These are phyloP conservation scores for Nematolebias whitei DNA, from an alignment of 2,113 vertebrate species.

Conservation along the genomic window DNA sequence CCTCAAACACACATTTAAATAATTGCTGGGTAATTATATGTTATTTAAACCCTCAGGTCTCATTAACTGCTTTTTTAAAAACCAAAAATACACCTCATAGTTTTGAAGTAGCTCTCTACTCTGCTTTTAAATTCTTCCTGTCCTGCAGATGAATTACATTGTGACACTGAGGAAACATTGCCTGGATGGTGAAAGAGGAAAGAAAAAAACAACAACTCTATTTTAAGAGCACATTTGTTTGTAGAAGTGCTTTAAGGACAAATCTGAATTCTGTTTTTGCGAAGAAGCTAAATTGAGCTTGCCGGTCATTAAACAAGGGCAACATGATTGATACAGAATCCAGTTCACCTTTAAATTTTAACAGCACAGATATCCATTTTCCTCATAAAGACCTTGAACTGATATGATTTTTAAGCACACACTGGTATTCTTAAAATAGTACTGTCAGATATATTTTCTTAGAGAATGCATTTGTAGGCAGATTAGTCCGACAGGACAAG, in stretches of 20 bases:
- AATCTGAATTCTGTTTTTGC: slow-evolving; percentile 25
- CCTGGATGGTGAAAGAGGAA: slow-evolving; percentile 19
- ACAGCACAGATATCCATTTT: slow-evolving; percentile 32
- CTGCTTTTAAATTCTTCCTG: slow-evolving; percentile 41
- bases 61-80: slow-evolving; percentile 15
- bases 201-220: slow-evolving; percentile 21
- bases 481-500: slow-evolving; percentile 45
- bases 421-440: slow-evolving; percentile 1
- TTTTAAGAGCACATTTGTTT: slow-evolving; percentile 22
- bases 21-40: no score
- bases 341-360: slow-evolving; percentile 50
- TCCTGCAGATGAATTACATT: slow-evolving; percentile 45
- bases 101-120: slow-evolving; percentile 1
- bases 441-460: slow-evolving; percentile 22
- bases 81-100: neutral
- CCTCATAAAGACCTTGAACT: slow-evolving; percentile 41
- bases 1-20: no score
- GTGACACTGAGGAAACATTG: slow-evolving; percentile 30
- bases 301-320: slow-evolving; percentile 53
- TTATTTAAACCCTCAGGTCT: neutral
- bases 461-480: slow-evolving; percentile 19
- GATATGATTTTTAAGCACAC: slow-evolving; percentile 26
- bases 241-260: slow-evolving; percentile 16
- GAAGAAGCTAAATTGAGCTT: slow-evolving; percentile 26
- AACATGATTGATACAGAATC: slow-evolving; percentile 55